A percentile compares a stretch with the other conserved stretches of the same genome.
These are phyloP conservation scores for Apostichopus californicus DNA, from an alignment of 35 echinoderm and acorn worm species.

Conservation along the genomic window DNA sequence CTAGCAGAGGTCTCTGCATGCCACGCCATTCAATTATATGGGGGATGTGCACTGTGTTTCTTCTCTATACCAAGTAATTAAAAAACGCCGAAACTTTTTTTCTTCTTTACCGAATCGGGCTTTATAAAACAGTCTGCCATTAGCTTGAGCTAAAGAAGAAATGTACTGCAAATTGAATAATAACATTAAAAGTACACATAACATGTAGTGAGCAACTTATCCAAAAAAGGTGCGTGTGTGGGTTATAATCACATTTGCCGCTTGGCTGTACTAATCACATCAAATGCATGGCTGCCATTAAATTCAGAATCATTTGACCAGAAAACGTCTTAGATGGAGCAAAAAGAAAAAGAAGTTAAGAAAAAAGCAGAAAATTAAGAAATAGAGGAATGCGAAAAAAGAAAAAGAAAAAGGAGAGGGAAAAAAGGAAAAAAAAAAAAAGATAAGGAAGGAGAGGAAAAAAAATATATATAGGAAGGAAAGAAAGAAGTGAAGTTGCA, in stretches of 20 bases:
- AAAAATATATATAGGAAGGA: conserved; percentile 1
- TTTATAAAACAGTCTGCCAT: conserved; percentile 62
- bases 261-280: conserved; percentile 62
- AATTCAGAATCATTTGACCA: conserved; percentile 55
- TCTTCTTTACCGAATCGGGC: background rate
- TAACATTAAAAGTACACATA: conserved; percentile 72
- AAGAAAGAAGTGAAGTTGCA: background rate
- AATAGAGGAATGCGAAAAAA: conserved; percentile 47
- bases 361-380: conserved; percentile 62
- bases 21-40: conserved; percentile 52
- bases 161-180: conserved; percentile 67
- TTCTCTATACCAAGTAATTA: conserved; percentile 45
- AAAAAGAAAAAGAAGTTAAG: conserved; percentile 58
- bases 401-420: conserved; percentile 6
- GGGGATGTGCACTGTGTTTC: conserved; percentile 46
- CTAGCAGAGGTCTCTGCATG: conserved; percentile 14
- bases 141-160: conserved; percentile 47
- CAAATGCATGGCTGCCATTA: conserved; percentile 56
- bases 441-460: conserved; percentile 36
- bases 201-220: conserved; percentile 55
- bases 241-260: conserved; percentile 67
- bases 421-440: conserved; percentile 27
- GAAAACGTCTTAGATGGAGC: conserved; percentile 57
- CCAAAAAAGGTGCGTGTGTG: conserved; percentile 54
- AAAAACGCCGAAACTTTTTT: conserved; percentile 34